These are phyloP conservation scores for Leptodactylus fuscus DNA, from an alignment of 2,113 vertebrate species.

Conservation along the genomic window DNA sequence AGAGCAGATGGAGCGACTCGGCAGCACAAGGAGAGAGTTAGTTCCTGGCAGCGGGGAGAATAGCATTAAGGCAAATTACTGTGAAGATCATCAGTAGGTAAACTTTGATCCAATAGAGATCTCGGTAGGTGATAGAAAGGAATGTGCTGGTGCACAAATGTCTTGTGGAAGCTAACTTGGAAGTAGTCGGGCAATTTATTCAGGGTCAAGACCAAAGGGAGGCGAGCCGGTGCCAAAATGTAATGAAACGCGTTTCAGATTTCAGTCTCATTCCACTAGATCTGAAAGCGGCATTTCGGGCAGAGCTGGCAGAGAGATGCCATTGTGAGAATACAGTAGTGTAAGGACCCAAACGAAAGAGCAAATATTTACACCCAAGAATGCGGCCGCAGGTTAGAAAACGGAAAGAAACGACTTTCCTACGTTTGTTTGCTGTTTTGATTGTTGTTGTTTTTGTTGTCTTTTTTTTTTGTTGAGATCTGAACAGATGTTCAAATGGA, in stretches of 20 bases:
- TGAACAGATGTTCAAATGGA: not conserved
- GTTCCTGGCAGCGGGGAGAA: slow-evolving; percentile 24
- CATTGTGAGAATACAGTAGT: slow-evolving; percentile 57
- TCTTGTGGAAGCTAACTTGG: slow-evolving; percentile 66
- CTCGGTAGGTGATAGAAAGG: slow-evolving; percentile 65
- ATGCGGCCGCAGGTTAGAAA: not conserved
- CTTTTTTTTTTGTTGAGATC: not conserved
- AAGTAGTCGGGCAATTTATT: slow-evolving; percentile 66
- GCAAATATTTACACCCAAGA: slow-evolving; percentile 49
- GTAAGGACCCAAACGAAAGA: slow-evolving; percentile 52
- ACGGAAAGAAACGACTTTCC: not conserved
- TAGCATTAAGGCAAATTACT: slow-evolving; percentile 59
- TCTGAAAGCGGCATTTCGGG: slow-evolving; percentile 60
- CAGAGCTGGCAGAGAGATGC: slow-evolving; percentile 58
- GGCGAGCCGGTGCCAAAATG: slow-evolving; percentile 63
- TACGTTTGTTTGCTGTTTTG: not conserved
- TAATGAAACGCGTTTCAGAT: slow-evolving; percentile 55
- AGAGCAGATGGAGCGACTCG: slow-evolving; percentile 58
- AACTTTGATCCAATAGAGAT: slow-evolving; percentile 64
- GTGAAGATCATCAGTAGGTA: slow-evolving; percentile 58
- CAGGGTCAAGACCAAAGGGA: slow-evolving; percentile 66
- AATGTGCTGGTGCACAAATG: slow-evolving; percentile 63
- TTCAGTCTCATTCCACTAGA: slow-evolving; percentile 62
- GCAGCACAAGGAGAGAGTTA: slow-evolving; percentile 59
- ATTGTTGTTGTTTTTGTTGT: not conserved